Base-by-base conservation (phyloP, 2,113 vertebrate genomes). In the Talpa occidentalis region DNA sequence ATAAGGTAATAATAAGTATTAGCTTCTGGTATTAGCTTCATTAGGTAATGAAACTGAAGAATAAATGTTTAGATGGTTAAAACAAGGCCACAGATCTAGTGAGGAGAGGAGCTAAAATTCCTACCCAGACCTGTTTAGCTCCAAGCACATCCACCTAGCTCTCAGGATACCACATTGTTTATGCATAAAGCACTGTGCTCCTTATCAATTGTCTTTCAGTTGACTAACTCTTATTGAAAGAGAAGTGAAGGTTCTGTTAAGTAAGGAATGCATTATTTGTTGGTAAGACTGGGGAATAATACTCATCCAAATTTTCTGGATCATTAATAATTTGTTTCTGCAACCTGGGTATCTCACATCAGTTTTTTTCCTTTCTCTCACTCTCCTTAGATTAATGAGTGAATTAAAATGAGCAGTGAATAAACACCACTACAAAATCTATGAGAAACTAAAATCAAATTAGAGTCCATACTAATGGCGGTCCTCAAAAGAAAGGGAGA, bases 321-420 rank as follows among this genome's bases (percentile, higher is more conserved):
- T 37, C 35, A 81, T 78, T 79, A 60, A 76, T 89, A 28, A 89
- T 89, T 89, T 90, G 30, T 64, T 82, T 90, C 37, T 78, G 30
- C 11, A 89, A 40, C 5, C 8, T 59, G 30, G 30, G 17, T 82
- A 32, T 82, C 11, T 92, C 47, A 77, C 24, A 72, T 42, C 9
- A 40, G n/a, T 47, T 49, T 86, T 86, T 62, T 15, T 17, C 52
- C 19, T 86, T 72, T 69, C 6, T 91, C 3, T 89, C 17, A 42
- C 12, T 70, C 15, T 67, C 40, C 11, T 52, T 35, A 83, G 69
- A 70, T 66, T 60, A 80, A 62, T 80, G 14, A 40, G 32, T 74
- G 37, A 85, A 19, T 44, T 73, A 66, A 59, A 72, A 67, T 83
- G 11, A 76, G 47, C 9, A 26, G 6, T 62, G 3, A 37, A 72